phyloP scores from a whole-genome alignment of 2,113 vertebrate species.

The Sturnira hondurensis region DNA sequence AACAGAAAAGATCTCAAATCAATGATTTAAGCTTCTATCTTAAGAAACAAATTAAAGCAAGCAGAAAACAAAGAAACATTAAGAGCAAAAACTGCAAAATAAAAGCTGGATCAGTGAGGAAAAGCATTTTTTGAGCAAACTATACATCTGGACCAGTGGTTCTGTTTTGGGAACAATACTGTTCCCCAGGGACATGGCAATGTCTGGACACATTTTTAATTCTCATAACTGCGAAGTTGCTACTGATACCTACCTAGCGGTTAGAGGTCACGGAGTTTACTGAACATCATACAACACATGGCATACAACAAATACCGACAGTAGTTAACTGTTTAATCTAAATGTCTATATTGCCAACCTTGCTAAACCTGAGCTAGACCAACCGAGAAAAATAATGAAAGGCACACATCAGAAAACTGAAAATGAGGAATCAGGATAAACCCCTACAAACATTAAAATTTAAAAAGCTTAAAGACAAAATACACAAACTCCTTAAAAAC shows the following conservation, averaged over 20 bases:
- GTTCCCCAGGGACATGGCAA: background rate
- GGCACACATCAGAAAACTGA: background rate
- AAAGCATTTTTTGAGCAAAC: background rate
- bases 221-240: background rate
- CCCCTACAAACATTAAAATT: background rate
- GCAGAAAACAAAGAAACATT: background rate
- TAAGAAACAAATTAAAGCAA: background rate
- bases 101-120: background rate
- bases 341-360: background rate
- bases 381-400: background rate
- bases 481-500: background rate
- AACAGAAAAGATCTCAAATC: background rate
- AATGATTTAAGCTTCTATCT: background rate
- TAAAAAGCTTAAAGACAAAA: background rate
- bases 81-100: background rate
- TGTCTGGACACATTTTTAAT: background rate
- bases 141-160: background rate
- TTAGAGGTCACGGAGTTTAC: background rate
- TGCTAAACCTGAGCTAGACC: background rate
- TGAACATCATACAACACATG: background rate
- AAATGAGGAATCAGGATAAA: background rate
- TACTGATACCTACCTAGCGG: background rate
- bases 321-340: background rate
- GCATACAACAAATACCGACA: background rate
- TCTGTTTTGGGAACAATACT: background rate